These are phyloP conservation scores for Opisthograptis luteolata DNA, from an alignment of 2,888 invertebrate species.

Conservation along the genomic window DNA sequence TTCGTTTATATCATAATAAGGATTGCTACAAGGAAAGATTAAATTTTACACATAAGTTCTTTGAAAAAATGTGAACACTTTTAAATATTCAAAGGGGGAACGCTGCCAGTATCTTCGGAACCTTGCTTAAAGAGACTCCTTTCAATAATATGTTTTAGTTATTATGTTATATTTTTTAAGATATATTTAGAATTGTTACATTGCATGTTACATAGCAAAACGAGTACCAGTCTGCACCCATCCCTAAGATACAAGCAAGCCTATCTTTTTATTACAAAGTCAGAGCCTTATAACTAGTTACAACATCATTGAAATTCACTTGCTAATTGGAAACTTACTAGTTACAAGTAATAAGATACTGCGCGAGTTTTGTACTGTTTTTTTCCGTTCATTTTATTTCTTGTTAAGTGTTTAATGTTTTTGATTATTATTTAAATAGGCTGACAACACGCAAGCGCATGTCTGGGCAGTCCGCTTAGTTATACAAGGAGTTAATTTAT, in stretches of 20 bases:
- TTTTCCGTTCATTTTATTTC: slow-evolving; percentile 30
- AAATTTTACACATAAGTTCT: too few relatives aligned
- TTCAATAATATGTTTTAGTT: too few relatives aligned
- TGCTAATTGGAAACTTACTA: slow-evolving; percentile 70
- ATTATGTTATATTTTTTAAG: too few relatives aligned
- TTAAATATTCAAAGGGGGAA: too few relatives aligned
- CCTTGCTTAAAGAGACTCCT: too few relatives aligned
- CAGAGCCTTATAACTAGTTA: slow-evolving; percentile 40
- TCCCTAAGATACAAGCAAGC: slow-evolving; percentile 9
- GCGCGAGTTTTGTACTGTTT: slow-evolving; percentile 37
- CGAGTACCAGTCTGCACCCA: not conserved
- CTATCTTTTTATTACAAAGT: slow-evolving; percentile 39
- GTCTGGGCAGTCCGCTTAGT: slow-evolving; percentile 26
- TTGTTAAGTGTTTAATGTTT: slow-evolving; percentile 52
- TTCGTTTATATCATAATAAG: too few relatives aligned
- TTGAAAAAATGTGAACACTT: too few relatives aligned
- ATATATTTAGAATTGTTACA: too few relatives aligned
- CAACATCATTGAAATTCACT: slow-evolving; percentile 56
- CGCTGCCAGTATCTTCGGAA: too few relatives aligned
- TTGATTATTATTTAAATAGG: slow-evolving; percentile 69
- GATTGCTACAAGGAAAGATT: too few relatives aligned
- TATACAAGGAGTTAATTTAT: too few relatives aligned
- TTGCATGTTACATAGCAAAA: not conserved
- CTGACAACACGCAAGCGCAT: slow-evolving; percentile 50
- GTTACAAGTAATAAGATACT: slow-evolving; percentile 54